phyloP scores from a whole-genome alignment of 2,113 vertebrate species.

The Alethe diademata region DNA sequence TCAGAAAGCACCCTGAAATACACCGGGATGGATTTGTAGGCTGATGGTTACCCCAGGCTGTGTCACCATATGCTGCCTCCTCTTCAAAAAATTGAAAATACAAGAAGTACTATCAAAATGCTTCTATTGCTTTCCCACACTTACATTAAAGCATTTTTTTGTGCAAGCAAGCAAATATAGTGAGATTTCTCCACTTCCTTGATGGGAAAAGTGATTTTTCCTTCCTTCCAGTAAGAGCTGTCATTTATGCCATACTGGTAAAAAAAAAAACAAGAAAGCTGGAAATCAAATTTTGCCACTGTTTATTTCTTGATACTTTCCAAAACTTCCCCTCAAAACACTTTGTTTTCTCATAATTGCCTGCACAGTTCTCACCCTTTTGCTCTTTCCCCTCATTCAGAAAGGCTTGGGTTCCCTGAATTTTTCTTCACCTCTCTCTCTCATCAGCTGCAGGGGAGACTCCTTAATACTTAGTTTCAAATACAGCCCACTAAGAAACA shows the following conservation, averaged over 20 bases:
- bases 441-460: neutral
- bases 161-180: neutral
- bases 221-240: neutral
- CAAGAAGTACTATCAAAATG: neutral
- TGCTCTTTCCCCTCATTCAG: neutral
- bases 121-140: neutral
- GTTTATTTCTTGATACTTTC: neutral
- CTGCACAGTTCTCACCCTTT: neutral
- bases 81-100: neutral
- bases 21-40: neutral
- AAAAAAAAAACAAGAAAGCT: neutral
- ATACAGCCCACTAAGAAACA: neutral
- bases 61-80: neutral
- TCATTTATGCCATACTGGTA: neutral
- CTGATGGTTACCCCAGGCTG: neutral
- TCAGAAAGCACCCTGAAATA: neutral
- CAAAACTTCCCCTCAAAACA: neutral
- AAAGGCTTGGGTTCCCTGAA: neutral
- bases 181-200: neutral
- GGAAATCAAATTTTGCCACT: neutral
- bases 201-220: neutral
- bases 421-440: neutral
- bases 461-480: neutral
- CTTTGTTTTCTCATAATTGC: neutral
- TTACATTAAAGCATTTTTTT: neutral